phyloP scores from a whole-genome alignment of 2,888 invertebrate species.

The Folsomia candida region DNA sequence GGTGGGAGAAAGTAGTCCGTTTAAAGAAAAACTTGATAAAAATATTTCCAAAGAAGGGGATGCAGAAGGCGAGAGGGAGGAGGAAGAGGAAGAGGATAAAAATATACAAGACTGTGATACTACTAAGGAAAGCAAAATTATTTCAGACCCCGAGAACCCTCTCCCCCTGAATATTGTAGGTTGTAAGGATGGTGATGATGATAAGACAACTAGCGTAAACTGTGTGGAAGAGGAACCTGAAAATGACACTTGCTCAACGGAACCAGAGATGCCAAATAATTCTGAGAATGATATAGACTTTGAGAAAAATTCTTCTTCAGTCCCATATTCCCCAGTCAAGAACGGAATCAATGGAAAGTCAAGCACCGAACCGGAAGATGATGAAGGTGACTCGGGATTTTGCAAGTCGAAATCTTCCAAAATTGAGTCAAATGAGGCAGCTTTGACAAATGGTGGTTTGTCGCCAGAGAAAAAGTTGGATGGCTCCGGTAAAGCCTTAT shows the following conservation, averaged over 20 bases:
- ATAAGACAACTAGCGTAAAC: slow-evolving; percentile 14
- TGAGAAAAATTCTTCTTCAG: slow-evolving; percentile 11
- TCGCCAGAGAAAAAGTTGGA: slow-evolving; percentile 23
- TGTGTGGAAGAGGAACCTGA: slow-evolving; percentile 17
- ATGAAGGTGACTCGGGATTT: slow-evolving; percentile 13
- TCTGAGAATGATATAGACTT: slow-evolving; percentile 24
- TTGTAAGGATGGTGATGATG: slow-evolving; percentile 11
- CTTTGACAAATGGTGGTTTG: slow-evolving; percentile 2
- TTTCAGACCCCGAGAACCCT: slow-evolving; percentile 1
- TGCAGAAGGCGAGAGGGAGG: no score
- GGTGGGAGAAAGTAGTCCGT: not conserved
- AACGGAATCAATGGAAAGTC: slow-evolving; percentile 49
- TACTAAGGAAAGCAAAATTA: slow-evolving; percentile 11
- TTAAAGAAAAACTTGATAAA: not conserved
- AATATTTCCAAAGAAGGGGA: not conserved
- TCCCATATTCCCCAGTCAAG: slow-evolving; percentile 36
- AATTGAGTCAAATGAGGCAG: not conserved
- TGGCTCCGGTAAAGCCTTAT: not conserved
- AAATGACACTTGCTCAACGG: slow-evolving; percentile 47
- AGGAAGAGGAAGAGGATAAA: slow-evolving; percentile 14
- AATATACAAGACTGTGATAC: slow-evolving; percentile 27
- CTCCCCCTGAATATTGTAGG: not conserved
- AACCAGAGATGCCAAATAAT: slow-evolving; percentile 35
- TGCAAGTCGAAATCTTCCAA: not conserved
- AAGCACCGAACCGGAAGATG: slow-evolving; percentile 37